phyloP scores from a whole-genome alignment of 1,140 invertebrate genomes.

The Drosophila saltans region DNA sequence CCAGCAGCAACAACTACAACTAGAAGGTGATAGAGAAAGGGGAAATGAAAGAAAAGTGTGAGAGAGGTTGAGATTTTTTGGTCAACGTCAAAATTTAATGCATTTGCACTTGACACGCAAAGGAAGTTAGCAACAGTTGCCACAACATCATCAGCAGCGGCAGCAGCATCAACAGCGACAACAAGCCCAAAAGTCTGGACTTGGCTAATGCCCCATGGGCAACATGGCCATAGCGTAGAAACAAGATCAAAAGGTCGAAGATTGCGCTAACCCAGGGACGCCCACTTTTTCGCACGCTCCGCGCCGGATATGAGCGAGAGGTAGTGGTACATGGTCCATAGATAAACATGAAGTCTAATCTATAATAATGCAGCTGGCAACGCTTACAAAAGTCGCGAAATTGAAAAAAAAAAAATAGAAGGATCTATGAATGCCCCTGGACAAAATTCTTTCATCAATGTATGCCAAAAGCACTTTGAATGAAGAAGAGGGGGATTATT shows the following conservation, averaged over 20 bases:
- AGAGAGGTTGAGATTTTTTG: constrained; percentile 50
- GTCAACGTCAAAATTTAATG: constrained; percentile 75
- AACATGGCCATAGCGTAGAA: constrained; percentile 47
- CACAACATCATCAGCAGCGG: constrained; percentile 36
- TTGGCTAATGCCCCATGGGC: constrained; percentile 38
- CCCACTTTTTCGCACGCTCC: constrained; percentile 79
- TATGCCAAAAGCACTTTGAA: constrained; percentile 26
- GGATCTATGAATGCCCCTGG: constrained; percentile 41
- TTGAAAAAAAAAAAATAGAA: constrained; percentile 58
- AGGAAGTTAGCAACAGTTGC: constrained; percentile 68
- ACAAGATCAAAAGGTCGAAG: constrained; percentile 81
- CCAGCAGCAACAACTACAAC: constrained; percentile 21
- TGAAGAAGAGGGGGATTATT: constrained; percentile 5
- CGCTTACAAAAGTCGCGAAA: constrained; percentile 45
- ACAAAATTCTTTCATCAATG: constrained; percentile 74
- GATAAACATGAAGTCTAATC: constrained; percentile 66
- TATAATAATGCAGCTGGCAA: constrained; percentile 49
- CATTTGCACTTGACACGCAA: constrained; percentile 81
- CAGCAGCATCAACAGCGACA: constrained; percentile 28
- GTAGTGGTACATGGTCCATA: constrained; percentile 43
- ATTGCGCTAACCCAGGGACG: constrained; percentile 73
- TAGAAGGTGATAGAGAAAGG: constrained; percentile 1
- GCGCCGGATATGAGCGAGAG: constrained; percentile 57
- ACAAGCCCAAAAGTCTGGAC: constrained; percentile 27
- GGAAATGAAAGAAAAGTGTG: constrained; percentile 32